Evolutionary conservation across 2,113 vertebrate genomes (phyloP), one percentile per base, ranked within the genome.

Genomic region (Hypocryptadius cinnamomeus): DNA sequence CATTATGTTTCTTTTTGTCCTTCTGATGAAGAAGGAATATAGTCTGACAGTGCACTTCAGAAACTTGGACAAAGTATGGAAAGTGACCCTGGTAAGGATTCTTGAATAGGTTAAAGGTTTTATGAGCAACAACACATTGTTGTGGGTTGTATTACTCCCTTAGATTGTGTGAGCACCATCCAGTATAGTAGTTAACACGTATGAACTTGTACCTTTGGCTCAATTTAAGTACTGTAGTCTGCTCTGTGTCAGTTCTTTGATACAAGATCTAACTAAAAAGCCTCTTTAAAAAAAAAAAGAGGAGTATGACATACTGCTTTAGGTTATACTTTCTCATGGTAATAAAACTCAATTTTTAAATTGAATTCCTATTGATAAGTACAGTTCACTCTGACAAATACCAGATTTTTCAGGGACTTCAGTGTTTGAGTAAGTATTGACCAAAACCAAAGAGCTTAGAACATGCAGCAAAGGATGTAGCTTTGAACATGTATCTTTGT

Each of bases 101-200:
- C 47, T 44, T 79, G 51, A 57, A 10, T 22, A 63, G n/a, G n/a
- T 23, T 79, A 11, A 65, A 64, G 28, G 31, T 39, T 88, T 84
- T 88, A n/a, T 4, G 19, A 79, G 15, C 35, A 86, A 8, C 53
- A 85, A 0, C 31, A 14, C 35, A 15, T 85, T 44, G 5, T 73
- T 79, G 45, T 28, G 40, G 45, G 31, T 80, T 89, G 31, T 13
- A 9, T 51, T 65, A 35, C 9, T 91, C 23, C 12, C 17, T 79
- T 65, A 57, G 23, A 35, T 23, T 76, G 25, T 0, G 0, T 18
- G 28, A 74, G 20, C 12, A 57, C n/a, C 13, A 19, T 40, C 56
- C 9, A 28, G 2, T 63, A 10, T 13, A 31, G 15, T 28, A 42
- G 40, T 56, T 82, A 60, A 64, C 9, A 8, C 0, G 0, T 30